Evolutionary conservation across 2,113 vertebrate genomes (phyloP).

Genomic region (Callocephalon fimbriatum): DNA sequence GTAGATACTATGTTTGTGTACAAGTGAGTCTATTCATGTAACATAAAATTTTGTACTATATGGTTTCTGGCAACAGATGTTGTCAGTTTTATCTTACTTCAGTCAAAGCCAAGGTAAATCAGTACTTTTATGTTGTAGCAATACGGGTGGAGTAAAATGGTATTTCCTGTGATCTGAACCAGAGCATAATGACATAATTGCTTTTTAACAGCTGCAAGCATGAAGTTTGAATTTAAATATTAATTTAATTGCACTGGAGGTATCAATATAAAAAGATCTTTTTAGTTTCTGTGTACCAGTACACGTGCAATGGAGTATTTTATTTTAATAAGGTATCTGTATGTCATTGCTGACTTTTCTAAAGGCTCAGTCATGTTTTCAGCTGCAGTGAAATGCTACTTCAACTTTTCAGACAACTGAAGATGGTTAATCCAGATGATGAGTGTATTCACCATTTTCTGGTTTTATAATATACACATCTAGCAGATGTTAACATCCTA

Average conservation of each 20-base stretch:
- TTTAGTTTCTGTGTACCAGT: background rate
- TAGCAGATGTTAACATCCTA: background rate
- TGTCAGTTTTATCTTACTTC: constrained; percentile 20
- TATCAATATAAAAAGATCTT: background rate
- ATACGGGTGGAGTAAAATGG: constrained; percentile 64
- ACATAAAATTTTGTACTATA: background rate
- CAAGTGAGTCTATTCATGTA: background rate
- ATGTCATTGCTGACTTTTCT: background rate
- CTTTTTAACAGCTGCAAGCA: constrained; percentile 61
- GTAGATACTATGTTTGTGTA: background rate
- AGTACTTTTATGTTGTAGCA: constrained; percentile 22
- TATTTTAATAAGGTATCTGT: background rate
- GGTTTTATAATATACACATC: background rate
- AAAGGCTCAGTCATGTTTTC: background rate
- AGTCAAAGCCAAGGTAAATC: constrained; percentile 44
- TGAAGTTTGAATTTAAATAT: constrained; percentile 30
- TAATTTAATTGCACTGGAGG: background rate
- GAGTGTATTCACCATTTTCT: background rate
- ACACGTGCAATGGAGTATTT: background rate
- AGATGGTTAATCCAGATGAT: background rate
- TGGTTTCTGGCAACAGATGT: background rate
- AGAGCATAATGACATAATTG: constrained; percentile 71
- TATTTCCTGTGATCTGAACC: constrained; percentile 64
- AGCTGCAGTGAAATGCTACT: background rate
- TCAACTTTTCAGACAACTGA: background rate